A percentile compares a stretch with the other conserved stretches of the same genome.
Conservation (phyloP, 1,140 invertebrate genomes). For the Saccostrea glomerata region DNA sequence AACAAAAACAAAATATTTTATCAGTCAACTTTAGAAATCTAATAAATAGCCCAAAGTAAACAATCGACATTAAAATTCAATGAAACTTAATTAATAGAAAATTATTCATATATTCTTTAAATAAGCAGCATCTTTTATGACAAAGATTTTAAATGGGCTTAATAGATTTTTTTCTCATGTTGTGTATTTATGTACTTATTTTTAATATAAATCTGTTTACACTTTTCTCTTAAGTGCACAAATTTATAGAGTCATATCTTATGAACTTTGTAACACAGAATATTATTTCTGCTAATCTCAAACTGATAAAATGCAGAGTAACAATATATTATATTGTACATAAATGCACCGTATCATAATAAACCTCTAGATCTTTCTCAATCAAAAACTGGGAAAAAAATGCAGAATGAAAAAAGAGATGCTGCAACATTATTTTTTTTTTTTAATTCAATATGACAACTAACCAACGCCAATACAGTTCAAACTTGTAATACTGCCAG, state of each 20-base stretch:
- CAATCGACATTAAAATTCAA: background rate
- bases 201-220: background rate
- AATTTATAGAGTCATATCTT: background rate
- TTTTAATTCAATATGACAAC: too few species aligned
- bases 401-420: background rate
- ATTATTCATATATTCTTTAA: background rate
- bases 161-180: too few species aligned
- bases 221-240: background rate
- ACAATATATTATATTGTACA: background rate
- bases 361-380: background rate
- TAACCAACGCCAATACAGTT: background rate
- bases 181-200: too few species aligned
- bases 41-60: background rate
- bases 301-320: conserved; percentile 14
- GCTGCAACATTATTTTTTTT: background rate
- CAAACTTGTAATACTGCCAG: conserved; percentile 2
- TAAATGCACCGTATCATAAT: background rate
- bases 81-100: background rate
- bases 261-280: conserved; percentile 34
- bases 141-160: background rate
- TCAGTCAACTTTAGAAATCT: background rate
- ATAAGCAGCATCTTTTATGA: background rate
- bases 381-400: background rate
- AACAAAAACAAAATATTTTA: conserved; percentile 61
- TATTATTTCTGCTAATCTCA: conserved; percentile 30